Base-by-base conservation (phyloP, 2,113 vertebrate genomes). In the Archilochus colubris region DNA sequence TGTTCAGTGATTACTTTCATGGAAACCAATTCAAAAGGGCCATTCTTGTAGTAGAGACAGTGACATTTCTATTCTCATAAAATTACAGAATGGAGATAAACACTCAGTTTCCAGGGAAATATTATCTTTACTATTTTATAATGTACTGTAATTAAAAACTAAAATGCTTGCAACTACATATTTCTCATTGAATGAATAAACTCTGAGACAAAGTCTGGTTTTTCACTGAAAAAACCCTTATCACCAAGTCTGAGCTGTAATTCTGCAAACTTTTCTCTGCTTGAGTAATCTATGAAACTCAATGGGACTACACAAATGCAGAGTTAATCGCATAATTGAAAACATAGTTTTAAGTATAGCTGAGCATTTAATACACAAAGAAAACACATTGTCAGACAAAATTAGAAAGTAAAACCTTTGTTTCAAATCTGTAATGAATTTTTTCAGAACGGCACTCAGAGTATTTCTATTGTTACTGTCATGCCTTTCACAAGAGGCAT, bases 51-150 rank as follows among this genome's bases (percentile, higher is more conserved):
- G 50, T 19, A 44, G 48, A 82, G 72, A 77, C 51, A 85, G 51
- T 90, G 74, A 82, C 57, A 77, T 91, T 96, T 96, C 81, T 94
- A 74, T 92, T 66, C 64, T 70, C 67, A 14, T 84, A 72, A 83
- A 77, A 84, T 64, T 69, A 55, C 69, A 61, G 81, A 82, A 72
- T 55, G 40, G 48, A 89, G 91, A 90, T 91, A 92, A 93, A 91
- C 59, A 70, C 17, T 33, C 43, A 21, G 59, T 93, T 95, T 75
- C 87, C 75, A 70, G 84, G 72, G 91, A 94, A 95, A 81, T 89
- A 82, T 40, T 95, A 76, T 95, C 75, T 95, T 94, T 85, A 80
- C 38, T 80, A 53, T 89, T 94, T 66, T 85, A 57, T 88, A 93
- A 63, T 67, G 57, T 69, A 36, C 59, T 69, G 15, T 66, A 92